A percentile compares a stretch with the other conserved stretches of the same genome.
phyloP scores from a whole-genome alignment of 2,888 invertebrate species.

The Lomographa bimaculata region DNA sequence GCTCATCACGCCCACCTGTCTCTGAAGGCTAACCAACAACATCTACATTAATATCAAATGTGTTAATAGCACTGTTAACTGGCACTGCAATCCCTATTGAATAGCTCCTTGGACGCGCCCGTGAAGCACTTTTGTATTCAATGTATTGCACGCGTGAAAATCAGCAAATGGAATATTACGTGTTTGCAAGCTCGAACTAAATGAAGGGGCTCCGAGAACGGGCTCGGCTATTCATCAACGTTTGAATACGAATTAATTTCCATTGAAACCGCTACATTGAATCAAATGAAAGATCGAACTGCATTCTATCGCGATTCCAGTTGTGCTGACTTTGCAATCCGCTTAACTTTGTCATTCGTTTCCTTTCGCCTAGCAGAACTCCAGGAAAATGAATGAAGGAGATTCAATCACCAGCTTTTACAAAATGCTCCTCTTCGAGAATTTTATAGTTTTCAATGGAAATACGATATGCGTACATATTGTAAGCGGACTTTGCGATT shows the following conservation, averaged over 20 bases:
- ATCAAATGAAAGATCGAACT: conserved; percentile 18
- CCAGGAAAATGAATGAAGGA: conserved; percentile 22
- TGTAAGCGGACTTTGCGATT: conserved; percentile 9
- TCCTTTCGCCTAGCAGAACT: conserved; percentile 19
- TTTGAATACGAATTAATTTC: conserved; percentile 13
- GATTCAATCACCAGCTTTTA: conserved; percentile 10
- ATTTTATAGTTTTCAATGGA: conserved; percentile 17
- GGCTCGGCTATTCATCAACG: conserved; percentile 15
- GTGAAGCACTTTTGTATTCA: conserved; percentile 8
- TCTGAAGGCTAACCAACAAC: conserved; percentile 91
- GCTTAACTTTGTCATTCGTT: conserved; percentile 16
- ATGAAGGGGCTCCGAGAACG: conserved; percentile 18
- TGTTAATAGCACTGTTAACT: not conserved
- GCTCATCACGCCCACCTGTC: conserved; percentile 99
- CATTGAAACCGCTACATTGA: conserved; percentile 16
- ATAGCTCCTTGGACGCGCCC: conserved; percentile 10
- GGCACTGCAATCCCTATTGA: not conserved
- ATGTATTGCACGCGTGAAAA: conserved; percentile 8
- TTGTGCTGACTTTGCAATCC: conserved; percentile 2
- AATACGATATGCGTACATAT: conserved; percentile 7
- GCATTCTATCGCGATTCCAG: conserved; percentile 2
- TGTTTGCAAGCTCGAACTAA: conserved; percentile 20
- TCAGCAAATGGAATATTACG: conserved; percentile 19
- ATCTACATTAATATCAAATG: conserved; percentile 26
- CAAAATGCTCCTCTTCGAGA: conserved; percentile 4